These are phyloP conservation scores for Salminus brasiliensis DNA, from an alignment of 2,113 vertebrate genomes.

Conservation along the genomic window DNA sequence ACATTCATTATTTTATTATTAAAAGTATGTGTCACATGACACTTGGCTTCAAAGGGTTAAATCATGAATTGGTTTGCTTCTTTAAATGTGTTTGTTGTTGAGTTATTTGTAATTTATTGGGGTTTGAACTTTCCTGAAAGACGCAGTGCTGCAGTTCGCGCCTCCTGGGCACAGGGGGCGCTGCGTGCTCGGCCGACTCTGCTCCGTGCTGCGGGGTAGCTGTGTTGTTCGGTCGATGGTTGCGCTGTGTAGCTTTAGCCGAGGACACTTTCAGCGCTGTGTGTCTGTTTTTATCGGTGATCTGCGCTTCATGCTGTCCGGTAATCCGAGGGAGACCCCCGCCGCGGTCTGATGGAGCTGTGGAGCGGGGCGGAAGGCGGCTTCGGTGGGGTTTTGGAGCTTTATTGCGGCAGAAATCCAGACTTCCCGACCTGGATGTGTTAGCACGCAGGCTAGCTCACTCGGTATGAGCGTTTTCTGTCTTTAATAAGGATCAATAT, in stretches of 20 bases:
- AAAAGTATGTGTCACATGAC: no score
- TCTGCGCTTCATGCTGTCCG: background rate
- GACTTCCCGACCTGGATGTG: background rate
- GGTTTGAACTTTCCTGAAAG: no score
- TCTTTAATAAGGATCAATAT: background rate
- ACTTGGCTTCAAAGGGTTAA: no score
- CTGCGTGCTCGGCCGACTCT: no score
- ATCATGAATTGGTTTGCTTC: no score
- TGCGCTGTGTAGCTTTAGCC: background rate
- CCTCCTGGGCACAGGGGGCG: background rate
- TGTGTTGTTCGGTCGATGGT: background rate
- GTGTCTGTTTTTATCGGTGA: background rate
- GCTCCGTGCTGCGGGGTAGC: background rate
- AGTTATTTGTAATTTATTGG: no score
- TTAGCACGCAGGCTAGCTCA: slow-evolving; percentile 21
- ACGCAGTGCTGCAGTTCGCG: no score
- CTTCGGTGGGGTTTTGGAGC: background rate
- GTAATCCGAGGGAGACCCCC: background rate
- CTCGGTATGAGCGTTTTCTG: background rate
- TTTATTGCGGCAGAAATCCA: background rate
- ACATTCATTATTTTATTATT: no score
- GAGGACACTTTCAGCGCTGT: background rate
- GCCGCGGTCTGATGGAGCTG: background rate
- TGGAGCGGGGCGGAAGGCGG: background rate
- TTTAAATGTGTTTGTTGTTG: no score